Evolutionary conservation across 2,888 invertebrate species (phyloP), one percentile per base, ranked within the genome.

Genomic region (Dryobota labecula): DNA sequence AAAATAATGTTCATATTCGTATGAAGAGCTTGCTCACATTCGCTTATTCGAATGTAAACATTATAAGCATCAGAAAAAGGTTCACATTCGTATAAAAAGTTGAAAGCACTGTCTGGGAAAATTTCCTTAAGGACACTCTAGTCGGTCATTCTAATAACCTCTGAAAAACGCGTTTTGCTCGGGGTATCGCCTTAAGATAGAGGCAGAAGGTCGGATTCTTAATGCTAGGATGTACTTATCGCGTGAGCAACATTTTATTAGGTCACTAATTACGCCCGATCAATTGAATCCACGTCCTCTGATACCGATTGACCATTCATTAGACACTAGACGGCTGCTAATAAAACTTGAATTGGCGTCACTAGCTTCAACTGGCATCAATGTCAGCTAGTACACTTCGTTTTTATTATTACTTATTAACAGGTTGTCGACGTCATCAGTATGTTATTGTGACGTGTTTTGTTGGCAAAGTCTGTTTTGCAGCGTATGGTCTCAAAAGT

Each of bases 201-300:
- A n/a, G n/a, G n/a, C 61, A 63, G 67, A 70, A 72, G 78, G 81
- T 84, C 76, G 70, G 66, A 70, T 70, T n/a, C 51, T 79, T 68
- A 73, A 58, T 62, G 30, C 36, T 27, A 73, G 62, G 71, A 67
- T 73, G 67, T 70, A 68, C n/a, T 62, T 61, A 72, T 77, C 66
- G 70, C 73, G 72, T 75, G 70, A 63, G 43, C 74, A 56, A 72
- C 57, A 74, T 70, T 82, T 72, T 77, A 72, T 74, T 65, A 67
- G 78, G 61, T 78, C 75, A 82, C 76, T 80, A 70, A 72, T 74
- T 69, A 61, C 36, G 61, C 36, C 24, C 45, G 63, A 73, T 73
- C 70, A 76, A 79, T 76, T 72, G 61, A 60, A 75, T 79, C 70
- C 62, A 68, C 69, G 74, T 65, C 65, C 53, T 75, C 51, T 60